Conservation (phyloP, 2,888 invertebrate species). For the Ornithoptera alexandrae region DNA sequence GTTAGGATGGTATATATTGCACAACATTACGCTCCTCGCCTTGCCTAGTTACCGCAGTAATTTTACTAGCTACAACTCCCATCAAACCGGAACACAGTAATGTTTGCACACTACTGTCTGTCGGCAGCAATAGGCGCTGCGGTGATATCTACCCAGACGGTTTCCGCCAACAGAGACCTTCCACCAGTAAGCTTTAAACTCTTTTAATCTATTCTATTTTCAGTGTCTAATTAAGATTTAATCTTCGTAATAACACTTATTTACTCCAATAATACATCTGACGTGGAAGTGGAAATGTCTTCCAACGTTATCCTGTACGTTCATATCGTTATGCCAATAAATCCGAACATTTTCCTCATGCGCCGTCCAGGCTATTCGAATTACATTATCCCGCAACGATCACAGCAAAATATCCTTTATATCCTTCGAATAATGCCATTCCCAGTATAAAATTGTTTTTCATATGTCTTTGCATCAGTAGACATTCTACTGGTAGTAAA, state of each 20-base stretch:
- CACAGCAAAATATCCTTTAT: conserved; percentile 2
- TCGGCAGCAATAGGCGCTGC: too few species aligned
- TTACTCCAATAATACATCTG: neutral
- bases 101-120: too few species aligned
- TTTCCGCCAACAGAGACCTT: too few species aligned
- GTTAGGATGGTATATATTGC: too few species aligned
- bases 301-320: neutral
- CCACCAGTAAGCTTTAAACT: too few species aligned
- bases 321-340: neutral
- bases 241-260: neutral
- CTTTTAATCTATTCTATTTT: too few species aligned
- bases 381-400: conserved; percentile 6
- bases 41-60: too few species aligned
- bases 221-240: too few species aligned
- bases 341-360: neutral
- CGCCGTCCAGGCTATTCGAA: conserved; percentile 5
- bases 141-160: too few species aligned
- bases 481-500: neutral
- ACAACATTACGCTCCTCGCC: too few species aligned
- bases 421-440: neutral
- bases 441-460: neutral
- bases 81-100: too few species aligned
- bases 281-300: neutral
- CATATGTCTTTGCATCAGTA: neutral
- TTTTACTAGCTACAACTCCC: too few species aligned